A percentile compares a stretch with the other conserved stretches of the same genome.
phyloP scores from a whole-genome alignment of 2,888 invertebrate species.

The Dermolepida albohirtum region DNA sequence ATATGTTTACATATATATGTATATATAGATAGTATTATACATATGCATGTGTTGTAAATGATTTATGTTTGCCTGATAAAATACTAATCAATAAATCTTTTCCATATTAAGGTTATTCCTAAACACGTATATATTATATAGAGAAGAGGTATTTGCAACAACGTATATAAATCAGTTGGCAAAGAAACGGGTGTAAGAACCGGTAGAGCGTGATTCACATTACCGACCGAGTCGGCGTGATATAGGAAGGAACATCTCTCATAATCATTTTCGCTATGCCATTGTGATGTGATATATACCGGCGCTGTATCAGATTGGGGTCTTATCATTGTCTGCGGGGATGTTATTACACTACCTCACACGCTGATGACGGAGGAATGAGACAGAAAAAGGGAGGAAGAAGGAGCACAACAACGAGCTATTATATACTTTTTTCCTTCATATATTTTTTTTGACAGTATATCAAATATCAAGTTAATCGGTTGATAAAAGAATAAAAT shows the following conservation, averaged over 20 bases:
- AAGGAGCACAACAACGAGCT: slow-evolving; percentile 16
- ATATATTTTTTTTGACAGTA: slow-evolving; percentile 27
- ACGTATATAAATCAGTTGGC: slow-evolving; percentile 61
- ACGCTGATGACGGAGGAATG: slow-evolving; percentile 40
- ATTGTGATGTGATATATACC: slow-evolving; percentile 64
- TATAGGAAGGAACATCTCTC: slow-evolving; percentile 65
- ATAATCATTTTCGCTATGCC: slow-evolving; percentile 66
- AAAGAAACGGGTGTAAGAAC: slow-evolving; percentile 62
- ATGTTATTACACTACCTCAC: slow-evolving; percentile 51
- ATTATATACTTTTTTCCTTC: slow-evolving; percentile 19
- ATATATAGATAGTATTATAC: too few species aligned
- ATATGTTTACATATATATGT: background rate
- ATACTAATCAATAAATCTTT: slow-evolving; percentile 36
- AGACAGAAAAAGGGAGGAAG: slow-evolving; percentile 30
- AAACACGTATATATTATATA: slow-evolving; percentile 27
- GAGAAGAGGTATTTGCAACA: slow-evolving; percentile 56
- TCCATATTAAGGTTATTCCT: slow-evolving; percentile 31
- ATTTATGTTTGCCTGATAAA: slow-evolving; percentile 30
- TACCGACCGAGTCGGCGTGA: slow-evolving; percentile 61
- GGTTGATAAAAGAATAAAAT: slow-evolving; percentile 42
- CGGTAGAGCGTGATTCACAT: slow-evolving; percentile 64
- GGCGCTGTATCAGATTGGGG: slow-evolving; percentile 50
- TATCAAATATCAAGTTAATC: too few species aligned
- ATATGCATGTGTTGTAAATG: slow-evolving; percentile 17
- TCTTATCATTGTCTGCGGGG: slow-evolving; percentile 53